Conservation (phyloP, 2,797 vertebrate genomes). For the Sciaenops ocellatus region DNA sequence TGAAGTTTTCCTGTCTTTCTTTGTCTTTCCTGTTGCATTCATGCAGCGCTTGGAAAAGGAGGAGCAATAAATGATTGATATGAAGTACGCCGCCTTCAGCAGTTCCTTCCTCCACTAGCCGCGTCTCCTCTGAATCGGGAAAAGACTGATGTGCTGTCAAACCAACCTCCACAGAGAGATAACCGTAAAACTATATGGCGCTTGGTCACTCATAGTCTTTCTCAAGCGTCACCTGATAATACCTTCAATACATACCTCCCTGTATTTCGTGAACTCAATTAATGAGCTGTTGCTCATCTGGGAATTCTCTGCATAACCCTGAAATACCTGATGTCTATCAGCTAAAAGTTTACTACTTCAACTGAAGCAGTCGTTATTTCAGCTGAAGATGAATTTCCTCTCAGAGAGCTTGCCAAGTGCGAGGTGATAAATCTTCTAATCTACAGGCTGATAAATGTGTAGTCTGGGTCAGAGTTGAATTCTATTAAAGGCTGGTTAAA, state of each 20-base stretch:
- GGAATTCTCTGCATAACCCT: conserved; percentile 15
- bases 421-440: conserved; percentile 56
- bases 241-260: background rate
- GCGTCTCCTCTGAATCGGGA: background rate
- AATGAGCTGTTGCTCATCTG: conserved; percentile 27
- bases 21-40: conserved; percentile 25
- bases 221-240: conserved; percentile 17
- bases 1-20: background rate
- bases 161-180: conserved; percentile 28
- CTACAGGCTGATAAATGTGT: conserved; percentile 33
- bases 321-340: conserved; percentile 38
- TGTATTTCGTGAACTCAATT: conserved; percentile 18
- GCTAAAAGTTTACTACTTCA: conserved; percentile 10
- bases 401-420: conserved; percentile 32
- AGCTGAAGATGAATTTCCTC: conserved; percentile 45
- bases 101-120: background rate
- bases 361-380: conserved; percentile 33
- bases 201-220: background rate
- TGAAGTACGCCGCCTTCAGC: background rate
- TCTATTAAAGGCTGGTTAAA: conserved; percentile 33
- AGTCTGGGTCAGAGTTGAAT: conserved; percentile 46
- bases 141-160: conserved; percentile 55
- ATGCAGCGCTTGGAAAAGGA: background rate
- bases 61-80: background rate
- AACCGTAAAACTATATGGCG: background rate